Base-by-base conservation (phyloP, 2,797 vertebrate species). In the Artibeus lituratus region DNA sequence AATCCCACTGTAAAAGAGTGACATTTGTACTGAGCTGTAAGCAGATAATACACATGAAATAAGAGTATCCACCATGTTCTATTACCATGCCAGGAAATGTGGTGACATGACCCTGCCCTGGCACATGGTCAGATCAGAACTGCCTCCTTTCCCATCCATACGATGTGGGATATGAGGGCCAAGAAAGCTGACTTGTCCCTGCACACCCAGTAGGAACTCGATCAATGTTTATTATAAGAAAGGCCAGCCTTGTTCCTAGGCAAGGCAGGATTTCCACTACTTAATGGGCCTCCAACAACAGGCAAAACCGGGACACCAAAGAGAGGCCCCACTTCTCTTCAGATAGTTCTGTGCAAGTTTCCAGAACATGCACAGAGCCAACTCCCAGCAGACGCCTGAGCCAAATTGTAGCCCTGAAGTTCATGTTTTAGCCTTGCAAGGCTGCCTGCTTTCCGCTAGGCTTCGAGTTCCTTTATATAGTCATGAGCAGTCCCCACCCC, bases 41-140 rank as follows among this genome's bases (percentile, higher is more conserved):
- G 49, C 11, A 35, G 16, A 42, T 29, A 35, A 22, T 14, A 12
- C 35, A n/a, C 18, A 14, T 3, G 11, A 59, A 42, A 47, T 3
- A 47, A 0, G 0, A 37, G 35, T 5, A 9, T 9, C 49, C 11
- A 2, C 73, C 24, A 6, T 5, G 16, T 69, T 24, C 57, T 14
- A 8, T 5, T 3, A 14, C 11, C 10, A 18, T 35, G 35, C n/a
- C 39, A 24, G 3, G 67, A 7, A 7, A 35, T 15, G 1, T 7
- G 12, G 14, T 29, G 22, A 69, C 1, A 0, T 11, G 11, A 7
- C 44, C 47, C 39, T n/a, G 26, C 11, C 4, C 3, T 9, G n/a
- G n/a, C 29, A 6, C 16, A 26, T 11, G 1, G 24, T 26, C 24
- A 19, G 24, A 29, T 65, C 59, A 77, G 59, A 87, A 69, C 11